Conservation (phyloP, 2,113 vertebrate species). For the Machaerirhynchus nigripectus region DNA sequence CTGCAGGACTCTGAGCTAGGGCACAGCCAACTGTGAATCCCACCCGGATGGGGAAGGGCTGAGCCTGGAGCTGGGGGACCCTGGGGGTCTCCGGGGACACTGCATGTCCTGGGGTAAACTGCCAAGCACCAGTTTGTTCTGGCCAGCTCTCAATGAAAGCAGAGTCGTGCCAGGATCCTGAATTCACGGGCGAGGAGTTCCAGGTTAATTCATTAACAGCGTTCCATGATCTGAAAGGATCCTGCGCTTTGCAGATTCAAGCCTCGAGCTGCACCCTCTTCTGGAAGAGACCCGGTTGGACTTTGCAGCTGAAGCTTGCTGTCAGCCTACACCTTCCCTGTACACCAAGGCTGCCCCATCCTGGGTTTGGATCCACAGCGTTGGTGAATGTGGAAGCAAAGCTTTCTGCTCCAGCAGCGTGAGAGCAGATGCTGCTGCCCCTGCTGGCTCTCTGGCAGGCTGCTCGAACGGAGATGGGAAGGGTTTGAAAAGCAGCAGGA, state of each 20-base stretch:
- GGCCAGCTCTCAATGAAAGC: not conserved
- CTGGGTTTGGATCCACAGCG: not conserved
- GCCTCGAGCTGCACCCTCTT: not conserved
- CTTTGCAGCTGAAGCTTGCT: not conserved
- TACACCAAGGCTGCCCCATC: not conserved
- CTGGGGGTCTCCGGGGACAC: fast-evolving
- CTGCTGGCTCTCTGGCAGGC: not conserved
- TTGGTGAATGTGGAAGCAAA: not conserved
- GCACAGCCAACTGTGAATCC: not conserved
- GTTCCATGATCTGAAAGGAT: not conserved
- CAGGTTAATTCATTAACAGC: not conserved
- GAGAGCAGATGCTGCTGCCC: not conserved
- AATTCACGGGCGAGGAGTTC: not conserved
- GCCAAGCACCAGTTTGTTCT: not conserved
- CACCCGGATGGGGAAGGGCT: not conserved
- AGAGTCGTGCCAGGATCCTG: not conserved
- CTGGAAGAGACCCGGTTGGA: not conserved
- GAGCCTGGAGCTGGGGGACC: not conserved
- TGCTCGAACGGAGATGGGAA: not conserved
- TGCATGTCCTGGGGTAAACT: not conserved
- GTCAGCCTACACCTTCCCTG: not conserved
- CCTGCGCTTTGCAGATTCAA: not conserved
- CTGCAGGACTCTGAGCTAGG: not conserved
- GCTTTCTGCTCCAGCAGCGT: not conserved
- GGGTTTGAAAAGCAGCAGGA: not conserved